Conservation (phyloP, 2,113 vertebrate species). For the Nicator chloris region DNA sequence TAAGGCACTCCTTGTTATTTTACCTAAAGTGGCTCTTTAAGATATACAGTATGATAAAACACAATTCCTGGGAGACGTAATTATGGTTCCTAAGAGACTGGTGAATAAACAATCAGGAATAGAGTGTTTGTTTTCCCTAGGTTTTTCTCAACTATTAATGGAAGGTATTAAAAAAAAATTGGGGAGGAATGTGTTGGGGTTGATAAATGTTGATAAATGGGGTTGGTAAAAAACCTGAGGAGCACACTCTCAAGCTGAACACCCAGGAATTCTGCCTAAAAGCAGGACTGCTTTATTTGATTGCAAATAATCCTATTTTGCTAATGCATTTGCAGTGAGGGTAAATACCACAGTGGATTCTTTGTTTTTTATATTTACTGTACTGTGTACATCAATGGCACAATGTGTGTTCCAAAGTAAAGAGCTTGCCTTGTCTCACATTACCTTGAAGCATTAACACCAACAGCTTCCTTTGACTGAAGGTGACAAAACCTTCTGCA, state of each 20-base stretch:
- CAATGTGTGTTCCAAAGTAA: not conserved
- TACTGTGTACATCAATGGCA: not conserved
- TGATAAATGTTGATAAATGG: too few relatives aligned
- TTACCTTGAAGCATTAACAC: slow-evolving; percentile 12
- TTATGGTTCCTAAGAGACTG: slow-evolving; percentile 67
- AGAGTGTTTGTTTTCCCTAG: slow-evolving; percentile 52
- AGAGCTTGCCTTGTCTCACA: slow-evolving; percentile 21
- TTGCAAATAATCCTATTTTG: slow-evolving; percentile 25
- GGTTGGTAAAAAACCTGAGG: not conserved
- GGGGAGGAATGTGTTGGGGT: not conserved
- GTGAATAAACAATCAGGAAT: slow-evolving; percentile 56
- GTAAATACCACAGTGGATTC: not conserved
- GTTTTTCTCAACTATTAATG: slow-evolving; percentile 45
- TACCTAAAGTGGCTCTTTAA: slow-evolving; percentile 68
- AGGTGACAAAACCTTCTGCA: not conserved
- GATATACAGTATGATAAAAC: slow-evolving; percentile 72
- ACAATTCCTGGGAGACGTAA: slow-evolving; percentile 62
- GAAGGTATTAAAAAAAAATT: slow-evolving; percentile 46
- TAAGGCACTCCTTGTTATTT: slow-evolving; percentile 75
- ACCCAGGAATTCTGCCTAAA: not conserved
- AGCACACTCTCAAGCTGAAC: not conserved
- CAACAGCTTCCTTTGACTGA: not conserved
- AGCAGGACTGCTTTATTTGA: not conserved
- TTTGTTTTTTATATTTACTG: slow-evolving; percentile 44
- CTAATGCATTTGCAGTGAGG: not conserved